phyloP scores from a whole-genome alignment of 2,113 vertebrate species.

The Silurus glanis region DNA sequence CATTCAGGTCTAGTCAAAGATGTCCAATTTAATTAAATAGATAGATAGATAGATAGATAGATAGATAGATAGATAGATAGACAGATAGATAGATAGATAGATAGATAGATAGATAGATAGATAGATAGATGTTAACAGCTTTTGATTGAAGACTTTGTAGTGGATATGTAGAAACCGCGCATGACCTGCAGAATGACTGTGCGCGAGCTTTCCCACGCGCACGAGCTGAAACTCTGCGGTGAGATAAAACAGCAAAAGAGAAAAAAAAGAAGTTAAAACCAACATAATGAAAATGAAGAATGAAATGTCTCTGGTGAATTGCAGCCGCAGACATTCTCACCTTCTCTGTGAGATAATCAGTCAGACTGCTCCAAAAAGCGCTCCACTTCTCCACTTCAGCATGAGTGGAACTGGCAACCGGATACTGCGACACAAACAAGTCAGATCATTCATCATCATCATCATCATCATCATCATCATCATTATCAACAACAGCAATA shows the following conservation, averaged over 20 bases:
- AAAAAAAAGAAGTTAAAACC: neutral
- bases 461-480: too few relatives aligned
- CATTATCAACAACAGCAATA: too few relatives aligned
- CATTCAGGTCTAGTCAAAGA: neutral
- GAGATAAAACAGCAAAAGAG: neutral
- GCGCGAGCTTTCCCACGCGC: conserved; percentile 44
- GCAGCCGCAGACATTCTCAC: neutral
- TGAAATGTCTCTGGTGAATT: neutral
- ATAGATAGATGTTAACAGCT: neutral
- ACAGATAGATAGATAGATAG: neutral
- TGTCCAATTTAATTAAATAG: neutral
- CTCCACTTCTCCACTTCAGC: conserved; percentile 10
- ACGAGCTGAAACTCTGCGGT: conserved; percentile 29
- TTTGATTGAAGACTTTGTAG: neutral
- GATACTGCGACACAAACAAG: neutral
- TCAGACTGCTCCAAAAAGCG: conserved; percentile 1
- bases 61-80: neutral
- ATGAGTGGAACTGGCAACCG: neutral
- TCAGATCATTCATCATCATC: neutral
- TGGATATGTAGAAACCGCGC: neutral
- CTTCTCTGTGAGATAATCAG: conserved; percentile 11
- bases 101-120: neutral
- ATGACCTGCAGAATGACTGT: conserved; percentile 17
- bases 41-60: neutral
- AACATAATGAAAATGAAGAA: neutral